Percentiles rank a stretch among this genome's conserved stretches.
phyloP scores from a whole-genome alignment of 2,888 invertebrate species.

The Melitaea athalia region DNA sequence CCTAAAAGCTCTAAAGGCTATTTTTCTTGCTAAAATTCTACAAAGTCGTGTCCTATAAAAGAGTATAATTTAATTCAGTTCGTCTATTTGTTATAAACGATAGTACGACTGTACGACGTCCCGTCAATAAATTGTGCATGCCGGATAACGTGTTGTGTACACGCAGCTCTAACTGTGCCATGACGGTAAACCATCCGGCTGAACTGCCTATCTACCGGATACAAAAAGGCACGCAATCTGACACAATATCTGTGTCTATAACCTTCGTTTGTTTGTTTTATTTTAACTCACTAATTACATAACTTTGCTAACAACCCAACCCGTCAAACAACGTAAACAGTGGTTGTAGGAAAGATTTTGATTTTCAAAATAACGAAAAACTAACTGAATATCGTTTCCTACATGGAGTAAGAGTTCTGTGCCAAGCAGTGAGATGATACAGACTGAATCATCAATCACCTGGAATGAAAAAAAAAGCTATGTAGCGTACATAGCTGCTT shows the following conservation, averaged over 20 bases:
- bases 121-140: conserved; percentile 3
- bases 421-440: too few relatives aligned
- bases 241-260: conserved; percentile 5
- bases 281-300: not conserved
- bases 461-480: too few relatives aligned
- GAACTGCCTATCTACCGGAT: not conserved
- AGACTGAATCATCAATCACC: not conserved
- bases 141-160: conserved; percentile 4
- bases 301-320: not conserved
- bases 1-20: too few relatives aligned
- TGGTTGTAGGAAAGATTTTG: not conserved
- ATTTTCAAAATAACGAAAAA: not conserved
- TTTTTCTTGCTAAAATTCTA: too few relatives aligned
- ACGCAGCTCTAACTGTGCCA: conserved; percentile 4
- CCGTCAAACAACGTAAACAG: not conserved
- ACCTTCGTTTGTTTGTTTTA: not conserved
- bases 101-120: not conserved
- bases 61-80: too few relatives aligned
- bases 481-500: too few relatives aligned
- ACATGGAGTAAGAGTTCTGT: too few relatives aligned
- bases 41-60: too few relatives aligned
- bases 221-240: conserved; percentile 6
- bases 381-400: too few relatives aligned
- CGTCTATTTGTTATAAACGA: not conserved
- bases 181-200: conserved; percentile 10